phyloP scores from a whole-genome alignment of 2,113 vertebrate genomes.

The rat (Rattus norvegicus) region GRCr8 NC_086023.1:142615501-142616000 shows the following conservation, averaged over 20 bases:
- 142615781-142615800: no score
- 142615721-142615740: background rate
- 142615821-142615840: no score
- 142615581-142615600: background rate
- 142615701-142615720: no score
- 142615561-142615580: background rate
- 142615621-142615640: background rate
- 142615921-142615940: no score
- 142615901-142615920: no score
- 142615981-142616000: background rate
- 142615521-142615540: background rate
- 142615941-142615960: background rate
- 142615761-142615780: no score
- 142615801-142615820: no score
- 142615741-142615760: background rate
- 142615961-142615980: background rate
- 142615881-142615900: no score
- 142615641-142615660: background rate
- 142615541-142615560: background rate
- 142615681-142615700: no score
- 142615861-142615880: no score
- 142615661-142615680: background rate
- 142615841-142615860: no score
- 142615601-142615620: background rate
- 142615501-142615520: background rate